Conservation (phyloP, 1,140 invertebrate species). For the Lordiphosa clarofinis region DNA sequence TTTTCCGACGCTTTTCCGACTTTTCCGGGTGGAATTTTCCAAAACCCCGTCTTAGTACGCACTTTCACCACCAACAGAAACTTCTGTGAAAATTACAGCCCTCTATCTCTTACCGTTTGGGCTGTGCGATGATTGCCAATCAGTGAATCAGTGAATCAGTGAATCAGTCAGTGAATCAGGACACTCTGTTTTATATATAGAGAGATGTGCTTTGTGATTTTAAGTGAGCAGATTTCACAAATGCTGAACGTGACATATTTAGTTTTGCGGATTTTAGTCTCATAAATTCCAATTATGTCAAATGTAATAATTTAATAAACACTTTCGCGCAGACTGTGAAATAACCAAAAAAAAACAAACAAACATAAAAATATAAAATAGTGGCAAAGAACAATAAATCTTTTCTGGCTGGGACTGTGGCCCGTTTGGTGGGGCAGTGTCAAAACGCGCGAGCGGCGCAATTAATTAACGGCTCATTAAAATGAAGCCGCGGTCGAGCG, state of each 20-base stretch:
- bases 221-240: slow-evolving; percentile 4
- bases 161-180: no score
- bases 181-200: no score
- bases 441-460: slow-evolving; percentile 67
- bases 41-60: no score
- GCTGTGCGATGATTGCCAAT: no score
- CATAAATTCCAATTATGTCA: slow-evolving; percentile 80
- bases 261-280: slow-evolving; percentile 22
- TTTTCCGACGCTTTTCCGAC: no score
- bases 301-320: slow-evolving; percentile 80
- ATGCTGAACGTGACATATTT: slow-evolving; percentile 29
- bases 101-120: no score
- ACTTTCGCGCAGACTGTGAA: slow-evolving; percentile 60
- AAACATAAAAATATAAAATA: slow-evolving; percentile 16
- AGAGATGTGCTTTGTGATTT: no score
- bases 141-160: no score
- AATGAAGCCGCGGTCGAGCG: slow-evolving; percentile 54
- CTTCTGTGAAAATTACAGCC: no score
- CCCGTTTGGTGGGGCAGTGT: slow-evolving; percentile 33
- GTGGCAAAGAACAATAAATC: slow-evolving; percentile 57
- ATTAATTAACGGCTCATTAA: slow-evolving; percentile 79
- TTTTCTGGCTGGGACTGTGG: slow-evolving; percentile 24
- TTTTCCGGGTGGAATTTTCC: no score
- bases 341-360: slow-evolving; percentile 21
- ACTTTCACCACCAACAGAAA: no score